A percentile compares a stretch with the other conserved stretches of the same genome.
These are phyloP conservation scores for Bruchidius siliquastri DNA, from an alignment of 2,888 invertebrate genomes.

Conservation along the genomic window DNA sequence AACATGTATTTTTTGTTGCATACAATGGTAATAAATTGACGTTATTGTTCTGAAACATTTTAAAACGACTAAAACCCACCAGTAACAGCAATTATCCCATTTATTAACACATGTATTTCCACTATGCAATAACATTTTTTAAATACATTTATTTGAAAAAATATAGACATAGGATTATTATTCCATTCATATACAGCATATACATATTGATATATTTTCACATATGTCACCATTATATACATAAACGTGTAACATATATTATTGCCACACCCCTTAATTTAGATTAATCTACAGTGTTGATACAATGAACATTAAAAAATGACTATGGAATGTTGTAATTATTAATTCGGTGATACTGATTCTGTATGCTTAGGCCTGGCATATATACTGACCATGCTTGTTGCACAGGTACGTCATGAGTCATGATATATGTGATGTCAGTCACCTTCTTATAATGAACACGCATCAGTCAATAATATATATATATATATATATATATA, in stretches of 20 bases:
- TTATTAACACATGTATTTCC: background rate
- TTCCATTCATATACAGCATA: background rate
- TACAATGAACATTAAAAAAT: background rate
- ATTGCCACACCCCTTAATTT: background rate
- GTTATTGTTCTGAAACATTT: background rate
- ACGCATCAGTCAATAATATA: too few relatives aligned
- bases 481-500: too few relatives aligned
- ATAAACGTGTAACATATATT: background rate
- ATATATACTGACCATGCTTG: too few relatives aligned
- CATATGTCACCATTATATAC: background rate
- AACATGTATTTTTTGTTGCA: too few relatives aligned
- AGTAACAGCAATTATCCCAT: background rate
- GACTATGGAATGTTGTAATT: too few relatives aligned
- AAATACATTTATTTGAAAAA: background rate
- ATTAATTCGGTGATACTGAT: background rate
- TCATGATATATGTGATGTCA: too few relatives aligned
- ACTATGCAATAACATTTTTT: background rate
- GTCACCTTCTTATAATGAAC: too few relatives aligned
- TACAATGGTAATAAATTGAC: background rate
- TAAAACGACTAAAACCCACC: background rate
- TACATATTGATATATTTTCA: background rate
- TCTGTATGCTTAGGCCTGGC: background rate
- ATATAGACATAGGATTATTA: background rate
- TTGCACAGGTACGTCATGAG: too few relatives aligned
- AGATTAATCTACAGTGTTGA: background rate